A percentile compares a stretch with the other conserved stretches of the same genome.
These are phyloP conservation scores for Hipposideros armiger DNA, from an alignment of 2,113 vertebrate species.

Conservation along the genomic window DNA sequence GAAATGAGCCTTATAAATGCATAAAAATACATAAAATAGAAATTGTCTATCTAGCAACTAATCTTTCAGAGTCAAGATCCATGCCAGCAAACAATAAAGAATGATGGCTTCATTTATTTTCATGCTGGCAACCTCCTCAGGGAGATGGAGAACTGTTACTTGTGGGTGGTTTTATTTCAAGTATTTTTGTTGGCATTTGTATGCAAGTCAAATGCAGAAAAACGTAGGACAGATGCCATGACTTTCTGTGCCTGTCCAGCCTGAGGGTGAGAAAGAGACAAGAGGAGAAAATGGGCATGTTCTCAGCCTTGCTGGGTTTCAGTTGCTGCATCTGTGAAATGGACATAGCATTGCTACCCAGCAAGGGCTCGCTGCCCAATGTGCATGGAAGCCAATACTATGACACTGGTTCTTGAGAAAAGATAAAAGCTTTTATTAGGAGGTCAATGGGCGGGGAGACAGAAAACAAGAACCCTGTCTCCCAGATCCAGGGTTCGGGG, in stretches of 20 bases:
- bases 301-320: no score
- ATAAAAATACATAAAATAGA: constrained; percentile 57
- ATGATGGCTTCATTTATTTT: constrained; percentile 56
- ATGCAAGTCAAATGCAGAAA: constrained; percentile 45
- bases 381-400: background rate
- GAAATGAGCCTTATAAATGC: constrained; percentile 63
- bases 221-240: background rate
- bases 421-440: background rate
- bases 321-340: background rate
- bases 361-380: no score
- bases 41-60: constrained; percentile 15
- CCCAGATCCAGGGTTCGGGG: background rate
- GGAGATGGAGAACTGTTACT: background rate
- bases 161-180: constrained; percentile 23
- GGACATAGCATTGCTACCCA: background rate
- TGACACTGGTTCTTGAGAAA: background rate
- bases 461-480: background rate
- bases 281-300: background rate
- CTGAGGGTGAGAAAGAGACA: background rate
- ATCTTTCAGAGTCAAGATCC: background rate
- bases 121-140: background rate
- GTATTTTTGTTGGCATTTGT: constrained; percentile 22
- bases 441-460: background rate
- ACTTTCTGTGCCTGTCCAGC: background rate
- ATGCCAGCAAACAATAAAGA: background rate